These are phyloP conservation scores for Eretmodus cyanostictus DNA, from an alignment of 2,113 vertebrate genomes.

Conservation along the genomic window DNA sequence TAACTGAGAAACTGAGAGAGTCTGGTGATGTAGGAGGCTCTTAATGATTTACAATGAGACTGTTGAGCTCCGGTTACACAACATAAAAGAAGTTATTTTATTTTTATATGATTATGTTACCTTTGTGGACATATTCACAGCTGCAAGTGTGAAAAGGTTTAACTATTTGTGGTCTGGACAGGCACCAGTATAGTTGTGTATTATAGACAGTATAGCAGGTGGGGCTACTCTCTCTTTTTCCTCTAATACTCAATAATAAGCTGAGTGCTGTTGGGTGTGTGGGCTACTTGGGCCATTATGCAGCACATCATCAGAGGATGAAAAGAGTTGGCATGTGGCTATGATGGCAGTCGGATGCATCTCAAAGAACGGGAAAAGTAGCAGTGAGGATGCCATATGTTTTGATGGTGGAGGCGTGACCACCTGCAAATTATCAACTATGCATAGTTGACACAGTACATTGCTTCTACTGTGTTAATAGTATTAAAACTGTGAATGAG, in stretches of 20 bases:
- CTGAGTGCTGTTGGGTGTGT: background rate
- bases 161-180: background rate
- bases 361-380: background rate
- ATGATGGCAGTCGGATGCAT: background rate
- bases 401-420: background rate
- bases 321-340: background rate
- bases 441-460: background rate
- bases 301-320: background rate
- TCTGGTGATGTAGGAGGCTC: background rate
- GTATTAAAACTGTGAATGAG: background rate
- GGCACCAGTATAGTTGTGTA: background rate
- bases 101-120: background rate
- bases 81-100: background rate
- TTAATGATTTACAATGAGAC: background rate
- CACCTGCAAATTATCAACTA: background rate
- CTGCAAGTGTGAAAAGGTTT: background rate
- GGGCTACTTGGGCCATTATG: background rate
- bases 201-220: background rate
- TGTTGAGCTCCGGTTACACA: background rate
- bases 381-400: background rate
- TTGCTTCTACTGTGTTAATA: background rate
- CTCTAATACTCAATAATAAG: background rate
- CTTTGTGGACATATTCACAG: background rate
- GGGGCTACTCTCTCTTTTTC: background rate
- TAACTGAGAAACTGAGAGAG: background rate